Base-by-base conservation (phyloP, 2,888 invertebrate species). In the Sphecodes monilicornis region DNA sequence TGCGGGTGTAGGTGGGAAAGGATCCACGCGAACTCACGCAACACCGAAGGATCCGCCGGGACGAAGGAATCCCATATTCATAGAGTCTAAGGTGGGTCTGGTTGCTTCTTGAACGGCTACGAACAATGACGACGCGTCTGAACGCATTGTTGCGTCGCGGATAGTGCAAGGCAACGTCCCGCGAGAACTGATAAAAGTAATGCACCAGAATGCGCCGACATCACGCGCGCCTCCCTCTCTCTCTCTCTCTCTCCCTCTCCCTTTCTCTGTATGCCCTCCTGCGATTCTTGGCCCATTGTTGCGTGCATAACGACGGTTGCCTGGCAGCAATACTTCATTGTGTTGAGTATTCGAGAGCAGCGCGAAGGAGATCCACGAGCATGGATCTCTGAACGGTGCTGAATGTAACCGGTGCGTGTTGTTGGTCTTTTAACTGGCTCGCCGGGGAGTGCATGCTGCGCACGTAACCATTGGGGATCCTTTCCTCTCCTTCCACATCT, bases 101-200 rank as follows among this genome's bases (percentile, higher is more conserved):
- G 22, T 22, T 88, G 86, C 84, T 93, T 92, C 91, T 91, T 91
- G 90, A 92, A 89, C 90, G 89, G 79, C 88, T 83, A 81, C 89
- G 88, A 91, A 92, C 93, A 92, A 92, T 92, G 90, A 86, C 85
- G 83, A 80, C 80, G 85, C 77, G 86, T 91, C 90, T 88, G 91
- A 85, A 88, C 89, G 90, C 88, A 90, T 91, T 91, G 91, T 91
- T 85, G 87, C 87, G 88, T 87, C 88, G 84, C 88, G 81, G 74
- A 74, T 76, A 77, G 73, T 78, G 86, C 80, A 79, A 84, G 76
- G 78, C 85, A 69, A 80, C 64, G 89, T 92, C 91, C 91, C 91
- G 81, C 76, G 88, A 89, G 91, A 77, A 86, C 87, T 77, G 87
- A 89, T 88, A 86, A 88, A 89, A 92, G 90, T 92, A 91, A 92